Conservation (phyloP, 1,140 invertebrate species). For the Eueides isabella region DNA sequence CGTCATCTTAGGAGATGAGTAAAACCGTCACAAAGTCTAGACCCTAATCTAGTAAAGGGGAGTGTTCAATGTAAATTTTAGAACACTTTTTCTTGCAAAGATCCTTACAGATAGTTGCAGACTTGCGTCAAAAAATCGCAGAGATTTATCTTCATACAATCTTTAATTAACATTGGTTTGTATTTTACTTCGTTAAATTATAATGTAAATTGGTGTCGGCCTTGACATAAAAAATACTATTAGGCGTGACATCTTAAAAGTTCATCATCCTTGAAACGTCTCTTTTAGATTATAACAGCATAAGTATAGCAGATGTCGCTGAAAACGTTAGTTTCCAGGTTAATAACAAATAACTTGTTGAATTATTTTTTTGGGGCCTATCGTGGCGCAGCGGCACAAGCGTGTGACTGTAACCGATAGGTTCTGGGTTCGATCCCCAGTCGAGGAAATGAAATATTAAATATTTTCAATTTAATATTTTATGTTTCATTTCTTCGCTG, state of each 20-base stretch:
- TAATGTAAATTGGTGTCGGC: background rate
- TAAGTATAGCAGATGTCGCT: background rate
- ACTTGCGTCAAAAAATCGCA: background rate
- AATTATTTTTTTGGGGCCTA: no score
- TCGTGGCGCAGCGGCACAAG: no score
- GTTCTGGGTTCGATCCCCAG: no score
- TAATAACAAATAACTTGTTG: background rate
- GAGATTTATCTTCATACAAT: constrained; percentile 3
- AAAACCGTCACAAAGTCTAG: constrained; percentile 43
- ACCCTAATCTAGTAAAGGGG: constrained; percentile 38
- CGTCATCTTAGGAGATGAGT: constrained; percentile 41
- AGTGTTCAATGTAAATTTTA: constrained; percentile 46
- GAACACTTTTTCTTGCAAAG: constrained; percentile 25
- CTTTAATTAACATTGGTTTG: no score
- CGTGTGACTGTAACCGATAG: no score
- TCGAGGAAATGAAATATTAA: no score
- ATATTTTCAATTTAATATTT: no score
- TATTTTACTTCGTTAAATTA: background rate
- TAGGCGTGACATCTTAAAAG: constrained; percentile 7
- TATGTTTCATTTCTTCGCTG: no score
- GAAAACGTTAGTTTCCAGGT: background rate
- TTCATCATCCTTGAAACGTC: constrained; percentile 14
- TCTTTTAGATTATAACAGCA: background rate
- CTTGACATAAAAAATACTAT: constrained; percentile 8
- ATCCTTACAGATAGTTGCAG: background rate